Evolutionary conservation across 2,888 invertebrate species (phyloP), one percentile per base, ranked within the genome.

Genomic region (Cephonodes hylas): DNA sequence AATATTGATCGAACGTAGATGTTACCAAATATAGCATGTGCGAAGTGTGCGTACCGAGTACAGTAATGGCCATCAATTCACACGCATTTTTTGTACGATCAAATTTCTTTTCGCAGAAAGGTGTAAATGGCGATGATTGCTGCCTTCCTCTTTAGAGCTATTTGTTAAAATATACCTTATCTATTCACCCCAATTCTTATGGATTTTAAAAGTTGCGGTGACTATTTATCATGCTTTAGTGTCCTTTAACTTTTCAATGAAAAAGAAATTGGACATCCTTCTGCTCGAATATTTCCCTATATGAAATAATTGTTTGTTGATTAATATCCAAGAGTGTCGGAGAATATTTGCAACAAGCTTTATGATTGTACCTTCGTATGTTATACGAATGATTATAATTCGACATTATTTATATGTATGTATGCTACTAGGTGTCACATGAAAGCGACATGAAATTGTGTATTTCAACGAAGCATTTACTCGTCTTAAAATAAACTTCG

Each of bases 371-470:
- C 81, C 83, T 84, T 83, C 75, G 80, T 80, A 85, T 80, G 79
- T 76, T 80, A 83, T 76, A 81, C 71, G 81, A 78, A 85, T 80
- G 77, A 81, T 80, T 80, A 79, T n/a, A n/a, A n/a, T 76, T 77
- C 80, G 76, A 79, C 81, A 79, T 83, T 85, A 87, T 86, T 88
- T 86, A 88, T 86, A 79, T 81, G 72, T 86, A 83, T 81, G 76
- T 81, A 79, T 75, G 76, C 73, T 77, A 77, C 77, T 81, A 81
- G 74, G 77, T 71, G 72, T 74, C 71, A 74, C 66, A 76, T 76
- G 85, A 84, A 87, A 85, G 76, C 77, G 80, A 79, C 81, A 80
- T 70, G 71, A 75, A 83, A 85, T 83, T 77, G 66, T 66, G 65
- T 73, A 75, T 76, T 72, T 74, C 67, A 70, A 67, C 66, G 60